Conservation (phyloP, 2,888 invertebrate genomes). For the Latrodectus elegans region DNA sequence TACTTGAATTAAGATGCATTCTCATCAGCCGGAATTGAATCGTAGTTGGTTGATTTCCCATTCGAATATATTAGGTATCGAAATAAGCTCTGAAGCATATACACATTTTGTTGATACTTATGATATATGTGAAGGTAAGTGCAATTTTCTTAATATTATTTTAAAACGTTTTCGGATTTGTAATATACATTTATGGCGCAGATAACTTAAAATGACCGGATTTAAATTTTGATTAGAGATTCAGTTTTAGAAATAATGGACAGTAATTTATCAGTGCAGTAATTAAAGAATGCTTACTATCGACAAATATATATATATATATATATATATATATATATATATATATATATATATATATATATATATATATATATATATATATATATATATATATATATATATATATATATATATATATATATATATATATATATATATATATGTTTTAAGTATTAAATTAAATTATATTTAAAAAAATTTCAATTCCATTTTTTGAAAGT, state of each 20-base stretch:
- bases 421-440: too few species aligned
- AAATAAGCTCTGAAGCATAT: conserved; percentile 57
- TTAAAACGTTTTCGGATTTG: not conserved
- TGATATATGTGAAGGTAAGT: conserved; percentile 61
- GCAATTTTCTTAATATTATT: not conserved
- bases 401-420: too few species aligned
- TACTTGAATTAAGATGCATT: conserved; percentile 15
- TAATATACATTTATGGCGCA: not conserved
- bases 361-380: too few species aligned
- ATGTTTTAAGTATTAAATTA: too few species aligned
- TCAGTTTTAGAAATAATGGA: too few species aligned
- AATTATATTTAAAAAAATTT: too few species aligned
- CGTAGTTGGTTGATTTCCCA: conserved; percentile 30
- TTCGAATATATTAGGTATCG: conserved; percentile 40
- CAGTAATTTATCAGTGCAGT: not conserved
- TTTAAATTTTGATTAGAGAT: not conserved
- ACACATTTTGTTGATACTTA: conserved; percentile 55
- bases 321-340: too few species aligned
- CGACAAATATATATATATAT: too few species aligned
- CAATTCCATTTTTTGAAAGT: too few species aligned
- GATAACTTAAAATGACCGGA: not conserved
- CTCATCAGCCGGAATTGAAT: not conserved
- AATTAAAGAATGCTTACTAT: too few species aligned
- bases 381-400: too few species aligned
- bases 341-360: too few species aligned